A percentile compares a stretch with the other conserved stretches of the same genome.
Conservation (phyloP, 2,113 vertebrate species). For the Gobiocypris rarus region DNA sequence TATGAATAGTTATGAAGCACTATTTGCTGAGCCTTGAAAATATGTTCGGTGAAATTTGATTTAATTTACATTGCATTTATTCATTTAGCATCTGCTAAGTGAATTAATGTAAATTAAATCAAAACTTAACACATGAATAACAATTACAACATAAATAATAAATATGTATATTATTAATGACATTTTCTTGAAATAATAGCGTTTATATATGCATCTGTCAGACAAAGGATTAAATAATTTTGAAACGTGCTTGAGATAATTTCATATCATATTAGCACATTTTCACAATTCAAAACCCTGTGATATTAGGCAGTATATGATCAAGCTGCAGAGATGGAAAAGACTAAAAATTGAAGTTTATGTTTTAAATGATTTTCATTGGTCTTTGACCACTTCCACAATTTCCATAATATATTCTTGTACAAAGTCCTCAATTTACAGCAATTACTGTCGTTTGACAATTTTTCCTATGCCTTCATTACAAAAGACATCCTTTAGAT, state of each 20-base stretch:
- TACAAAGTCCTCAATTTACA: slow-evolving; percentile 54
- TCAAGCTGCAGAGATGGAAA: neutral
- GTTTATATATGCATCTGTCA: neutral
- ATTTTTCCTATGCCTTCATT: slow-evolving; percentile 60
- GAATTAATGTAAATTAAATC: neutral
- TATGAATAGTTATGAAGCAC: slow-evolving; percentile 1
- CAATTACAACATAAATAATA: neutral
- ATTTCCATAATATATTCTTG: slow-evolving; percentile 58
- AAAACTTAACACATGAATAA: neutral
- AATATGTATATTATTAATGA: neutral
- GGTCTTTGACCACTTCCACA: slow-evolving; percentile 31
- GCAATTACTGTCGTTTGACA: slow-evolving; percentile 57
- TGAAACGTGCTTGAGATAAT: neutral
- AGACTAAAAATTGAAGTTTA: slow-evolving; percentile 18
- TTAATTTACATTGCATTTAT: neutral
- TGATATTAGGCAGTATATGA: slow-evolving; percentile 24
- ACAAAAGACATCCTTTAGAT: slow-evolving; percentile 54
- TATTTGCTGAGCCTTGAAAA: slow-evolving; percentile 12
- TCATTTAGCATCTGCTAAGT: neutral
- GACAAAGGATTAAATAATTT: neutral
- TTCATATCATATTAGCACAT: neutral
- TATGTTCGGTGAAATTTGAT: neutral
- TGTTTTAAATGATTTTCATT: slow-evolving; percentile 44
- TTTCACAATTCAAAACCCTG: neutral
- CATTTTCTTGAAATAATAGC: neutral